Conservation (phyloP, 2,888 invertebrate species). For the Hydraecia micacea region DNA sequence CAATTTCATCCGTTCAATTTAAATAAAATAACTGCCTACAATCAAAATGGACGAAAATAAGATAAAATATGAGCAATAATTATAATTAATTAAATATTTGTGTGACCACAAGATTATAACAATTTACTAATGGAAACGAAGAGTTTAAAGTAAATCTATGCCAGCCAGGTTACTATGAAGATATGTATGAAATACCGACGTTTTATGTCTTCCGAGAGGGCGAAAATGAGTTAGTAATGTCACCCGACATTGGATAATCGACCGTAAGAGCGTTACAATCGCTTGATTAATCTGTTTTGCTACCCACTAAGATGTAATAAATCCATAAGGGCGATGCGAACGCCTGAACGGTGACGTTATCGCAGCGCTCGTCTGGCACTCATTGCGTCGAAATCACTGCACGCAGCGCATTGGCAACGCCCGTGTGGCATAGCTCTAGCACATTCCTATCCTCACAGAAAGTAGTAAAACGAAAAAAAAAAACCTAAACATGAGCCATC, state of each 20-base stretch:
- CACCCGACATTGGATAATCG: neutral
- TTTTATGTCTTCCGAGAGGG: slow-evolving; percentile 4
- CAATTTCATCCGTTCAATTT: slow-evolving; percentile 5
- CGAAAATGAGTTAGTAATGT: slow-evolving; percentile 9
- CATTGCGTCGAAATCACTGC: neutral
- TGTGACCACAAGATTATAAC: slow-evolving; percentile 32
- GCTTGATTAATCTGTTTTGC: neutral
- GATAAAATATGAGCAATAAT: slow-evolving; percentile 56
- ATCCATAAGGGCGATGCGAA: neutral
- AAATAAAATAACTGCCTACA: slow-evolving; percentile 28
- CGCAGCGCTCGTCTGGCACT: too few relatives aligned
- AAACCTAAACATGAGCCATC: slow-evolving; percentile 17
- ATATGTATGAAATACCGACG: slow-evolving; percentile 54
- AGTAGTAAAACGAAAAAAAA: slow-evolving; percentile 16
- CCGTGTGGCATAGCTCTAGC: neutral
- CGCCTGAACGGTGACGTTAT: too few relatives aligned
- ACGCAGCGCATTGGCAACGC: neutral
- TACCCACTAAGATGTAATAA: neutral
- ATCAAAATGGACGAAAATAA: slow-evolving; percentile 45
- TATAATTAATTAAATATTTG: slow-evolving; percentile 34
- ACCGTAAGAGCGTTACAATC: neutral
- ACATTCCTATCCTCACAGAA: slow-evolving; percentile 14
- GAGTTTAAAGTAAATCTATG: slow-evolving; percentile 15
- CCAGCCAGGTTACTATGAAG: slow-evolving; percentile 20
- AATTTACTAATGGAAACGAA: slow-evolving; percentile 38